Conservation (phyloP, 2,888 invertebrate genomes). For the Microctonus brassicae region DNA sequence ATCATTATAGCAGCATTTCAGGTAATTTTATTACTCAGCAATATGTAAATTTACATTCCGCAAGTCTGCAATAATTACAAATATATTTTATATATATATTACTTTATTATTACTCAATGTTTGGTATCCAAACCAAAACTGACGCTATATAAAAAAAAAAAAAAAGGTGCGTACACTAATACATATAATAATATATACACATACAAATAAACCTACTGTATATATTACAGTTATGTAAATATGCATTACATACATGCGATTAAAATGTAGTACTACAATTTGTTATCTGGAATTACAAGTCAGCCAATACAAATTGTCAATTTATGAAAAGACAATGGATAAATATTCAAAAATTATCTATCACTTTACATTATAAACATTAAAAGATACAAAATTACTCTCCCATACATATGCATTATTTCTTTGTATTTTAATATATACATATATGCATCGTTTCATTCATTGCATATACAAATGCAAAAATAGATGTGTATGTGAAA, state of each 20-base stretch:
- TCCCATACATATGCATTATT: too few relatives aligned
- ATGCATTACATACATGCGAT: not conserved
- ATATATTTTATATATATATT: not conserved
- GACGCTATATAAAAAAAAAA: too few relatives aligned
- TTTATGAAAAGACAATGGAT: not conserved
- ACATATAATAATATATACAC: not conserved
- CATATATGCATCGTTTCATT: too few relatives aligned
- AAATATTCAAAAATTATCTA: conserved; percentile 3
- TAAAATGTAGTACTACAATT: too few relatives aligned
- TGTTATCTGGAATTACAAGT: not conserved
- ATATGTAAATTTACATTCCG: not conserved
- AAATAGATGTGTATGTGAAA: not conserved
- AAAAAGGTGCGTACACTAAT: too few relatives aligned
- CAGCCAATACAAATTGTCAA: not conserved
- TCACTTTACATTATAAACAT: too few relatives aligned
- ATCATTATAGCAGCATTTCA: not conserved
- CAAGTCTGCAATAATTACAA: not conserved
- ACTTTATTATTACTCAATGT: not conserved
- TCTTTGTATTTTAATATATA: too few relatives aligned
- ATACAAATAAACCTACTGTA: not conserved
- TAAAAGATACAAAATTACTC: not conserved
- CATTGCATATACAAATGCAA: not conserved
- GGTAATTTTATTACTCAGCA: not conserved
- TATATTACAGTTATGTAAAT: not conserved
- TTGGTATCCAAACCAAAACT: not conserved